These are phyloP conservation scores for Apostichopus leukothele DNA, from an alignment of 53 echinoderm and acorn worm genomes.

Conservation along the genomic window DNA sequence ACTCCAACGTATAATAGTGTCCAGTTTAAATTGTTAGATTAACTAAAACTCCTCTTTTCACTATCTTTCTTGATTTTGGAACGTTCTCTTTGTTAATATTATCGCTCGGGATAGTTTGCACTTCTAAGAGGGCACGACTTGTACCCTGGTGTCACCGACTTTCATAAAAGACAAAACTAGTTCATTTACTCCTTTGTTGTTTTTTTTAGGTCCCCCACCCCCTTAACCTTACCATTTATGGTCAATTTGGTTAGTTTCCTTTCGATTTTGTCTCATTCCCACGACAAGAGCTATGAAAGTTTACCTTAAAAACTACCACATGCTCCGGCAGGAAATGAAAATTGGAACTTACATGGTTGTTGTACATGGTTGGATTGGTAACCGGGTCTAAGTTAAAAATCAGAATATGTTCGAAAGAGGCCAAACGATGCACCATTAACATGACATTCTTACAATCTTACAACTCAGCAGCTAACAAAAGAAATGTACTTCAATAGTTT, in stretches of 20 bases:
- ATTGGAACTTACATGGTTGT: background rate
- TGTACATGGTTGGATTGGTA: background rate
- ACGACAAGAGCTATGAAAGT: background rate
- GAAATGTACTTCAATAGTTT: too few relatives aligned
- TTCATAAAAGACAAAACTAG: too few relatives aligned
- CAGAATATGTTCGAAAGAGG: background rate
- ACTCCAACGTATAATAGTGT: too few relatives aligned
- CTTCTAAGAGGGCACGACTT: too few relatives aligned
- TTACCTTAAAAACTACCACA: background rate
- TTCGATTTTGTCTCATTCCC: background rate
- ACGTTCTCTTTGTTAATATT: too few relatives aligned
- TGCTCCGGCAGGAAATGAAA: background rate
- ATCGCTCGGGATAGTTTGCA: too few relatives aligned
- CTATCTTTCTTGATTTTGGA: too few relatives aligned
- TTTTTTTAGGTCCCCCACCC: background rate
- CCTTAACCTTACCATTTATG: background rate
- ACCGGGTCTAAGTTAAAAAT: background rate
- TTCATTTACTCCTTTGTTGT: background rate
- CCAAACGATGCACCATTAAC: background rate
- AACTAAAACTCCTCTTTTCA: too few relatives aligned
- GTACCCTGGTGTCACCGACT: too few relatives aligned
- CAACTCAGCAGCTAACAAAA: too few relatives aligned
- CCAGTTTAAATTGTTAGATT: too few relatives aligned
- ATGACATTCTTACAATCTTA: too few relatives aligned
- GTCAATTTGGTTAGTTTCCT: background rate